Evolutionary conservation across 2,888 invertebrate species (phyloP).

Genomic region (Galerucella calmariensis): DNA sequence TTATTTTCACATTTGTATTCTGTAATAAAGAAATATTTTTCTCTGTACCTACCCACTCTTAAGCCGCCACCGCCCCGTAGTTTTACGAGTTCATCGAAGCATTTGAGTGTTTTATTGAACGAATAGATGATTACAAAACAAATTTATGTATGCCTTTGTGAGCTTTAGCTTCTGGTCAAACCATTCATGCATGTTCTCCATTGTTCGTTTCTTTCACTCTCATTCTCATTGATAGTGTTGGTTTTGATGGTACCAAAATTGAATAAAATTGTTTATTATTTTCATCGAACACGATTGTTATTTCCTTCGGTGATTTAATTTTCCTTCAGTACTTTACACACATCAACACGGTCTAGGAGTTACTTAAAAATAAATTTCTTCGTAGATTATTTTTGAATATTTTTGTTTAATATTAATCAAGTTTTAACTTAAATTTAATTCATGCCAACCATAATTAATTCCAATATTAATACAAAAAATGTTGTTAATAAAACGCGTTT

Average conservation of each 20-base stretch:
- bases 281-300: background rate
- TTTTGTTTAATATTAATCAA: too few relatives aligned
- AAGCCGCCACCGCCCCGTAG: constrained; percentile 4
- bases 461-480: too few relatives aligned
- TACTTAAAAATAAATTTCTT: too few relatives aligned
- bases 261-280: background rate
- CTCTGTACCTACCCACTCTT: background rate
- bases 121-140: constrained; percentile 30
- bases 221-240: constrained; percentile 1
- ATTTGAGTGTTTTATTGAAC: constrained; percentile 26
- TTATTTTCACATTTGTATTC: background rate
- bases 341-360: too few relatives aligned
- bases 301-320: too few relatives aligned
- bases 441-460: too few relatives aligned
- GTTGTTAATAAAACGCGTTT: too few relatives aligned
- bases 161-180: constrained; percentile 27
- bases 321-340: too few relatives aligned
- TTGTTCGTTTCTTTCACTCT: constrained; percentile 20
- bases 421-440: too few relatives aligned
- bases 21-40: background rate
- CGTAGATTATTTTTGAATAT: too few relatives aligned
- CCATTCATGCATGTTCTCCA: constrained; percentile 23
- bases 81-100: constrained; percentile 25
- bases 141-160: constrained; percentile 28
- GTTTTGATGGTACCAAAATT: constrained; percentile 16